Evolutionary conservation across 2,113 vertebrate genomes (phyloP), one percentile per base, ranked within the genome.

Genomic region (Stigmatopora nigra): DNA sequence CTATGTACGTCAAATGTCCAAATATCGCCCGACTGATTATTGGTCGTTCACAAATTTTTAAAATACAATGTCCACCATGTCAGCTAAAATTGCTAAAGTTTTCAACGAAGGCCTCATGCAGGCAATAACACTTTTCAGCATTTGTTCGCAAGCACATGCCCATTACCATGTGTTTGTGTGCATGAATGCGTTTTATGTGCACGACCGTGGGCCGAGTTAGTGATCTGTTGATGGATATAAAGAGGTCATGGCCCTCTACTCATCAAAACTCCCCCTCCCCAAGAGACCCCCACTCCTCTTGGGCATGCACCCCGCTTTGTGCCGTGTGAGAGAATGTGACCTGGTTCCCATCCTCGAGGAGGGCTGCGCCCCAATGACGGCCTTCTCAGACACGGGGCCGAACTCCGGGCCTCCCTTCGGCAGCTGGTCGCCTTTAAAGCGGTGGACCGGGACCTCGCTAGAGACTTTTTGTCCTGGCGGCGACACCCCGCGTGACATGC

Each of bases 141-240:
- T 67, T 51, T 73, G 72, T 69, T n/a, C 64, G 68, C 64, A 41
- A 47, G 67, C 35, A 20, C 61, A 67, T 83, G 65, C 20, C 31
- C 63, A 67, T 84, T 72, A 82, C 69, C 77, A 73, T 73, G 57
- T 53, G 63, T 36, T 55, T 76, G 64, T 78, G 71, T 83, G 80
- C 71, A 69, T 76, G 75, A 73, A 59, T 70, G 65, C 76, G 70
- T 74, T 78, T 71, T 77, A 77, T 69, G 77, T 81, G 75, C 78
- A 75, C 73, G 78, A 81, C 79, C 81, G 68, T 81, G 79, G 83
- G 79, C 82, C 79, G 82, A 82, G 87, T 87, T 88, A 85, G 78
- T 88, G 88, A 89, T 89, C 87, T 88, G 88, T 85, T 88, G 90
- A 90, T 91, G 84, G 86, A 89, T 90, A 88, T 90, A 91, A 90